A percentile compares a stretch with the other conserved stretches of the same genome.
phyloP scores from a whole-genome alignment of 2,888 invertebrate species.

The Gisinianus flammeolus region DNA sequence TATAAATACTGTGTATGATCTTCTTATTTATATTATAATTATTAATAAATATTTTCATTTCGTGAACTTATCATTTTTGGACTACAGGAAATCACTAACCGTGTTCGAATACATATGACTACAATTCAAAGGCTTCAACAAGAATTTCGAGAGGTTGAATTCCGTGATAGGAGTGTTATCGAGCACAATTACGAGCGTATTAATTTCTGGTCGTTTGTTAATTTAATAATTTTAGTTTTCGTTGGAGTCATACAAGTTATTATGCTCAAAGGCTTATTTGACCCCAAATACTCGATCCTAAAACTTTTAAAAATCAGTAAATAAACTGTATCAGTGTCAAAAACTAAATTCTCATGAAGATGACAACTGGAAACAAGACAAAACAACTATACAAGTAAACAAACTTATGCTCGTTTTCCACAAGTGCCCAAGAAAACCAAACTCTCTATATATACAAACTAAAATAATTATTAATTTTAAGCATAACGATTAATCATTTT shows the following conservation, averaged over 20 bases:
- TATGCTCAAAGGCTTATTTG: constrained; percentile 80
- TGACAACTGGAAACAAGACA: too few species aligned
- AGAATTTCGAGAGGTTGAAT: constrained; percentile 74
- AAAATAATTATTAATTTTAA: too few species aligned
- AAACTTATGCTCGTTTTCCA: too few species aligned
- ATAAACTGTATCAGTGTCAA: too few species aligned
- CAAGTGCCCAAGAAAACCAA: too few species aligned
- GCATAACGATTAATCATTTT: too few species aligned
- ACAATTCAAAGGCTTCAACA: constrained; percentile 73
- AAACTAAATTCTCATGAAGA: too few species aligned
- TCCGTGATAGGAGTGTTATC: constrained; percentile 79
- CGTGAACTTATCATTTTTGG: too few species aligned
- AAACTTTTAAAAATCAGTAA: background rate
- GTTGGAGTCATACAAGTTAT: constrained; percentile 75
- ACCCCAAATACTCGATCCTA: constrained; percentile 62
- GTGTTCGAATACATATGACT: constrained; percentile 69
- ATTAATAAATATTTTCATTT: too few species aligned
- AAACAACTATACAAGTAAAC: too few species aligned
- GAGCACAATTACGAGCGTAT: constrained; percentile 82
- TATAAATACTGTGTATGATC: background rate
- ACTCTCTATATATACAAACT: too few species aligned
- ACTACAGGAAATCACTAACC: constrained; percentile 68
- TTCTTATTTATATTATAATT: background rate
- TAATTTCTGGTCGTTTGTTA: constrained; percentile 77
- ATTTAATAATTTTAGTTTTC: constrained; percentile 73